These are phyloP conservation scores for Anguilla pacifica DNA, from an alignment of 2,797 vertebrate species.

Conservation along the genomic window DNA sequence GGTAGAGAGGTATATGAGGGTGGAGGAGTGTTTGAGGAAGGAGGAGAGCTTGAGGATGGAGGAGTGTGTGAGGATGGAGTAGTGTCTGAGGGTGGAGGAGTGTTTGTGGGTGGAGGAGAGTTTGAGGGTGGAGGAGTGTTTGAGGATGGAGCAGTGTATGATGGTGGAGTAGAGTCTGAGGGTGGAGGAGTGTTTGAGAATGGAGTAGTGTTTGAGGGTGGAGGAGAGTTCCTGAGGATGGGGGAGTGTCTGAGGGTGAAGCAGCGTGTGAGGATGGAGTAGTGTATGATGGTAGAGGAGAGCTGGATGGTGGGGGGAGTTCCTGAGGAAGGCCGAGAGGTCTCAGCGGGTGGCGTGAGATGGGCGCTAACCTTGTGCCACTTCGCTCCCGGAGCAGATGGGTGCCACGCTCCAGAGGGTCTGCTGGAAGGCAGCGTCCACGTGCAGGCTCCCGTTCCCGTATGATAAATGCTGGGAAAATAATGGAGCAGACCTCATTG, in stretches of 20 bases:
- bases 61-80: no score
- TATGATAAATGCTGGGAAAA: slow-evolving; percentile 87
- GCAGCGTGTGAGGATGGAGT: neutral
- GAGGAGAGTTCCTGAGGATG: neutral
- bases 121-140: no score
- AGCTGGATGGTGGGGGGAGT: neutral
- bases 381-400: slow-evolving; percentile 96
- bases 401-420: slow-evolving; percentile 95
- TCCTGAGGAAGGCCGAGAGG: neutral
- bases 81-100: no score
- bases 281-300: neutral
- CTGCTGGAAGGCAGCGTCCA: slow-evolving; percentile 95
- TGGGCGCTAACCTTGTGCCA: slow-evolving; percentile 83
- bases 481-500: slow-evolving; percentile 22
- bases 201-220: neutral
- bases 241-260: neutral
- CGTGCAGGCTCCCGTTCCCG: slow-evolving; percentile 83
- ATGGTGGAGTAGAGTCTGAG: no score
- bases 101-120: no score
- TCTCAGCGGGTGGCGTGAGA: neutral
- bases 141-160: no score
- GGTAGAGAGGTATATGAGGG: no score
- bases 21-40: no score
- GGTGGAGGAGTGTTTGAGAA: neutral
- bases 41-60: no score